Evolutionary conservation across 2,797 vertebrate species (phyloP).

Genomic region (Mus spretus): DNA sequence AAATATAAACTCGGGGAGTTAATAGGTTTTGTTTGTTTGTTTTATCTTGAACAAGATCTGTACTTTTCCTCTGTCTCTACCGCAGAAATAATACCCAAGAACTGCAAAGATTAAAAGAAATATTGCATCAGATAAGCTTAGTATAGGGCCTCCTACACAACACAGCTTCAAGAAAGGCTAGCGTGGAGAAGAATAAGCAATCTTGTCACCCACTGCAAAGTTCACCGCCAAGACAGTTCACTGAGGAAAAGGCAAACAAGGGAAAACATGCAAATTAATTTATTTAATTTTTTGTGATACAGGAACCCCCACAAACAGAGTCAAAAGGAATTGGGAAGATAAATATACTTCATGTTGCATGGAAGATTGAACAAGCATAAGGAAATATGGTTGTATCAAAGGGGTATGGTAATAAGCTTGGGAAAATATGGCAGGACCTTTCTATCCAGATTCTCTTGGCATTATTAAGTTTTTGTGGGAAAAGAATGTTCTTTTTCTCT

Average conservation of each 20-base stretch:
- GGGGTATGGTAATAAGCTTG: background rate
- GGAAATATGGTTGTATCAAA: background rate
- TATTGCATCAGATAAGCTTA: constrained; percentile 14
- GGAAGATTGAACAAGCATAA: background rate
- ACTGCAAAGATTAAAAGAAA: constrained; percentile 11
- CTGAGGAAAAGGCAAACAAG: background rate
- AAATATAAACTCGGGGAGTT: constrained; percentile 17
- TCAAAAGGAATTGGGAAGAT: background rate
- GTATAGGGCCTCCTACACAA: background rate
- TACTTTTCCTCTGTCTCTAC: constrained; percentile 26
- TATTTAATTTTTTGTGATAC: background rate
- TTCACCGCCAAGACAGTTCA: background rate
- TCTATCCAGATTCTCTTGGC: background rate
- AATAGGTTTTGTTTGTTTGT: constrained; percentile 30
- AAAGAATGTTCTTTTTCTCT: background rate
- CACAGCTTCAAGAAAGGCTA: background rate
- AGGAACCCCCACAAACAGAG: background rate
- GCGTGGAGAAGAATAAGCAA: background rate
- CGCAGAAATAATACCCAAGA: background rate
- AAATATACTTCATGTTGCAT: background rate
- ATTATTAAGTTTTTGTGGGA: background rate
- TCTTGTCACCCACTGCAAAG: background rate
- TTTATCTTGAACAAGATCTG: constrained; percentile 43
- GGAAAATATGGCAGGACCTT: background rate
- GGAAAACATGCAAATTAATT: background rate